Conservation (phyloP, 1,140 invertebrate species). For the Sinella curviseta region DNA sequence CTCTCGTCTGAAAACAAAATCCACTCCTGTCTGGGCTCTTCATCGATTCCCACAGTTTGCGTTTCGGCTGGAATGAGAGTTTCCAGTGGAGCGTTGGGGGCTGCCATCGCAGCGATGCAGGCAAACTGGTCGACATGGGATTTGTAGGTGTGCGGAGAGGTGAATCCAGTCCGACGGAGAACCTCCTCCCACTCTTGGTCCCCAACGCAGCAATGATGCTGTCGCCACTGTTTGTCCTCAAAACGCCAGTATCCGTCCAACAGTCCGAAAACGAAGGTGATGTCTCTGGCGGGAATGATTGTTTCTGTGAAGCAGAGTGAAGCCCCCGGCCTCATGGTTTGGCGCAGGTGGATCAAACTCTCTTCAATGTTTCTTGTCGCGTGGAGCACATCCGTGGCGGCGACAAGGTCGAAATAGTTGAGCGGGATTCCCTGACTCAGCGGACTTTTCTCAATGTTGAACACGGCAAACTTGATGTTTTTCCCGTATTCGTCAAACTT, state of each 20-base stretch:
- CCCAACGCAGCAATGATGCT: background rate
- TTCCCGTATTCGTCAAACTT: background rate
- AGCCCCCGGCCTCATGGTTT: background rate
- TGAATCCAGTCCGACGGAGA: background rate
- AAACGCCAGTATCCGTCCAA: constrained; percentile 25
- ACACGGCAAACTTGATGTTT: constrained; percentile 27
- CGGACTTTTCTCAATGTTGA: no score
- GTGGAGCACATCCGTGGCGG: constrained; percentile 32
- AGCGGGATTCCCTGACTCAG: constrained; percentile 15
- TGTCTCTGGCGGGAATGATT: background rate
- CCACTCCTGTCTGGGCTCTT: background rate
- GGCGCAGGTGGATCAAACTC: background rate
- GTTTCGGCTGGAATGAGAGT: background rate
- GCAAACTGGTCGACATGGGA: background rate
- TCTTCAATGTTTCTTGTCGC: constrained; percentile 28
- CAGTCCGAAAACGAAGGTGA: constrained; percentile 21
- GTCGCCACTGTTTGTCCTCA: background rate
- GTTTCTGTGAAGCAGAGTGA: background rate
- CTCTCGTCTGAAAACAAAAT: background rate
- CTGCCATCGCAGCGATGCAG: background rate
- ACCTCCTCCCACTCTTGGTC: background rate
- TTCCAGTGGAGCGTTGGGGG: background rate
- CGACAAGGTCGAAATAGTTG: constrained; percentile 18
- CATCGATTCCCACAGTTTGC: background rate
- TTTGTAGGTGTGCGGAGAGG: background rate